Base-by-base conservation (phyloP, 2,113 vertebrate genomes). In the Petromus typicus region DNA sequence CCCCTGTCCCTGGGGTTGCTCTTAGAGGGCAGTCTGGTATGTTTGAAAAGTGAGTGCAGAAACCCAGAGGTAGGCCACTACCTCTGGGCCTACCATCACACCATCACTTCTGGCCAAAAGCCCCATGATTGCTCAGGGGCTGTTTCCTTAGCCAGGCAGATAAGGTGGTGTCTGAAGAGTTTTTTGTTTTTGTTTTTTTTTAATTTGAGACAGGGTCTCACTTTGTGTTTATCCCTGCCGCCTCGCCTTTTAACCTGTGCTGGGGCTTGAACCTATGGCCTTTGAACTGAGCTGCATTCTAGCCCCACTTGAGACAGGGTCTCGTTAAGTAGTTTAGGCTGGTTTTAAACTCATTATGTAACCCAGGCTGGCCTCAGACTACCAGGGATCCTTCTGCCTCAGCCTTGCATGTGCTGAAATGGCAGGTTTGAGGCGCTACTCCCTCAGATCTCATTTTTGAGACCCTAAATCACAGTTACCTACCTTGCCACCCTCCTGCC, bases 31-130 rank as follows among this genome's bases (percentile, higher is more conserved):
- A 84, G 61, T 5, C 3, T 27, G 43, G 25, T 43, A 22, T 13
- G 17, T 20, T 45, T 57, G 25, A 51, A 51, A 37, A 89, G 7
- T 40, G 12, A 16, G 23, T 25, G 25, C 9, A 2, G n/a, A 82
- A 73, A 16, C n/a, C 5, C 2, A 32, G 40, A 17, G n/a, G n/a
- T n/a, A n/a, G n/a, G n/a, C n/a, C n/a, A n/a, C n/a, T n/a, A n/a
- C n/a, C n/a, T 48, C 34, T 40, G 4, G 59, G n/a, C 7, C 13
- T 20, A 82, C 51, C 9, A 7, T 27, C 40, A 0, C 27, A 40
- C 9, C 0, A 20, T 67, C 32, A 4, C 23, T 30, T 43, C 51
- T 7, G 4, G 81, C 61, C 9, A 1, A 13, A 45, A 45, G 71
- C 71, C 40, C 71, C 23, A 45, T 14, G 45, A 48, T 32, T 45